Evolutionary conservation across 1,140 invertebrate genomes (phyloP), one percentile per base, ranked within the genome.

Genomic region (Ostrea edulis): DNA sequence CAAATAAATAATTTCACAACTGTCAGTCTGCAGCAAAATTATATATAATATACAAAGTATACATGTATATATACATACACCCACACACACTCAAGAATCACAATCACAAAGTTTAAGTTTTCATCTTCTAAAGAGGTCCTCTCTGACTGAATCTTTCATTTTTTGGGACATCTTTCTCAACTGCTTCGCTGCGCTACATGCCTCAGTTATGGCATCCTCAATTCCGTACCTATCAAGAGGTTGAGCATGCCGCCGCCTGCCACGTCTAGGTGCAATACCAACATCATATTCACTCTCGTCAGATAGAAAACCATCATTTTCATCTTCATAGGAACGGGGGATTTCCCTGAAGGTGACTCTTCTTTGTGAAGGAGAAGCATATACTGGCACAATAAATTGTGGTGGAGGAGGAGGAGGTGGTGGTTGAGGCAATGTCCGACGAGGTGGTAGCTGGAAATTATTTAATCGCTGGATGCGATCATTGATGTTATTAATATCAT

Each of bases 131-230:
- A 83, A 44, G 22, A 83, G 17, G 20, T 94, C 93, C 68, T 94
- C 92, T 85, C 92, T 89, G 29, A 93, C 88, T 62, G 89, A 88
- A 29, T 92, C 88, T 90, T 92, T 94, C 93, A 94, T 93, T 87
- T 92, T 93, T 71, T 93, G 89, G 0, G 93, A 93, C 90, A 94
- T 89, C 77, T 88, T 89, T 86, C 92, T 93, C 22, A 94, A 87
- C 68, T 94, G 90, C 11, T 90, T 87, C 22, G 93, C 90, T n/a
- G 92, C 90, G 11, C 85, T 83, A 25, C 88, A 90, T 11, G 93
- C 93, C 82, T 93, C 91, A 0, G 86, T 87, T 14, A 94, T 84
- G 29, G 92, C 93, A 81, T 92, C 91, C 77, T 93, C 92, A n/a
- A 91, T 87, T 81, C 84, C 87, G 11, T 87, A 86, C 29, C 89